Conservation (phyloP, 2,888 invertebrate genomes). For the Pyrocoelia pectoralis region DNA sequence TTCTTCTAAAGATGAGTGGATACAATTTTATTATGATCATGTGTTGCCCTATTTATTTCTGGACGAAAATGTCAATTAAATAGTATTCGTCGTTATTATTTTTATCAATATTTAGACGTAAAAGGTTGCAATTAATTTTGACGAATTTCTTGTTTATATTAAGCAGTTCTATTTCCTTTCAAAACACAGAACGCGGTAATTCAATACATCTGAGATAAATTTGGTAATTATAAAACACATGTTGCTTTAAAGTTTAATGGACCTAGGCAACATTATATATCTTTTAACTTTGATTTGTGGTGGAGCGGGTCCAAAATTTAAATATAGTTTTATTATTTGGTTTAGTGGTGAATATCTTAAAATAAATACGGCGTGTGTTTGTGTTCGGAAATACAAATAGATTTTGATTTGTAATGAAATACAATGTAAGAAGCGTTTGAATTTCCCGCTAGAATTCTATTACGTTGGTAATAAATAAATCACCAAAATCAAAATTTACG, state of each 20-base stretch:
- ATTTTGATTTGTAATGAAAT: not conserved
- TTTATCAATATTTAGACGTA: not conserved
- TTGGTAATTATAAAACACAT: conserved; percentile 26
- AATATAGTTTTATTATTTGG: conserved; percentile 32
- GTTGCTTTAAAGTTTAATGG: conserved; percentile 30
- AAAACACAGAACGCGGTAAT: conserved; percentile 18
- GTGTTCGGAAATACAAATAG: conserved; percentile 17
- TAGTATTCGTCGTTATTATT: no score
- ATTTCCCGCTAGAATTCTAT: no score
- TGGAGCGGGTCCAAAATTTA: conserved; percentile 22
- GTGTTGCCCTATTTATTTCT: conserved; percentile 6
- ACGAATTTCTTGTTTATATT: not conserved
- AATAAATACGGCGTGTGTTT: conserved; percentile 25
- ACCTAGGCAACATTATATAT: conserved; percentile 22
- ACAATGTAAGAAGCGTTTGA: no score
- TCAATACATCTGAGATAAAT: conserved; percentile 26
- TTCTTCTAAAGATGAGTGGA: not conserved
- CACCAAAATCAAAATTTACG: no score
- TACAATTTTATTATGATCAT: not conserved
- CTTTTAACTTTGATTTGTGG: conserved; percentile 24
- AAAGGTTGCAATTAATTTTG: not conserved
- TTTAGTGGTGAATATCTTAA: conserved; percentile 20
- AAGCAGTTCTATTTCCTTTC: conserved; percentile 4
- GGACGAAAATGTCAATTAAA: not conserved
- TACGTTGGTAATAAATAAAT: no score